Percentiles rank a stretch among this genome's conserved stretches.
phyloP scores from a whole-genome alignment of 2,113 vertebrate species.

The Vulpes lagopus region DNA sequence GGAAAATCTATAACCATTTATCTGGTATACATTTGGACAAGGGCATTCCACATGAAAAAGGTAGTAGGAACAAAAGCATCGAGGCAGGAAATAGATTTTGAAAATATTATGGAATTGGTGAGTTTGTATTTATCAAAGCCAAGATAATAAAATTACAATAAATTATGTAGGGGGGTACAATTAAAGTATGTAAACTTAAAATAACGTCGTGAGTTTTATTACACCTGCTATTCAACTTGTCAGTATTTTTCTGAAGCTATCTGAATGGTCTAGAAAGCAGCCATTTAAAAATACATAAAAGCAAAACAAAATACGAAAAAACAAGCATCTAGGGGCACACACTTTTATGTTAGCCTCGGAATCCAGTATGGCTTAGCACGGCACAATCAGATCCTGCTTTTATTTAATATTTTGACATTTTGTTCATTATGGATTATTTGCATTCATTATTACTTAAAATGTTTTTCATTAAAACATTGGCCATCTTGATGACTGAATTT shows the following conservation, averaged over 20 bases:
- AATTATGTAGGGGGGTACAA: not conserved
- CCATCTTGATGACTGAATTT: not conserved
- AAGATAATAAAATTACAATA: not conserved
- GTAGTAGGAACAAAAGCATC: not conserved
- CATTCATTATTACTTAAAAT: conserved; percentile 8
- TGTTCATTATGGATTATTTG: not conserved
- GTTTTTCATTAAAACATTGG: not conserved
- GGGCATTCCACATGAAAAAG: not conserved
- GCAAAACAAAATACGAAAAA: not conserved
- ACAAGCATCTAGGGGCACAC: not conserved
- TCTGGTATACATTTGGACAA: not conserved
- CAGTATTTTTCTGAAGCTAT: not conserved
- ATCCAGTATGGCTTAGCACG: not conserved
- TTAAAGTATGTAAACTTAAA: conserved; percentile 41
- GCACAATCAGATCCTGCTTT: not conserved
- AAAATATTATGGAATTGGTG: not conserved
- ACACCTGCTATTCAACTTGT: not conserved
- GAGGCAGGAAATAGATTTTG: not conserved
- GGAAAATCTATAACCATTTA: not conserved
- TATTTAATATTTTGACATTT: conserved; percentile 42
- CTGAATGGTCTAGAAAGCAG: conserved; percentile 21
- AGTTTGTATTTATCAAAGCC: not conserved
- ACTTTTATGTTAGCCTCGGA: not conserved
- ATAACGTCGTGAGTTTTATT: conserved; percentile 31
- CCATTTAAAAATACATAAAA: not conserved